These are phyloP conservation scores for Drosophila seguyi DNA, from an alignment of 1,140 invertebrate species.

Conservation along the genomic window DNA sequence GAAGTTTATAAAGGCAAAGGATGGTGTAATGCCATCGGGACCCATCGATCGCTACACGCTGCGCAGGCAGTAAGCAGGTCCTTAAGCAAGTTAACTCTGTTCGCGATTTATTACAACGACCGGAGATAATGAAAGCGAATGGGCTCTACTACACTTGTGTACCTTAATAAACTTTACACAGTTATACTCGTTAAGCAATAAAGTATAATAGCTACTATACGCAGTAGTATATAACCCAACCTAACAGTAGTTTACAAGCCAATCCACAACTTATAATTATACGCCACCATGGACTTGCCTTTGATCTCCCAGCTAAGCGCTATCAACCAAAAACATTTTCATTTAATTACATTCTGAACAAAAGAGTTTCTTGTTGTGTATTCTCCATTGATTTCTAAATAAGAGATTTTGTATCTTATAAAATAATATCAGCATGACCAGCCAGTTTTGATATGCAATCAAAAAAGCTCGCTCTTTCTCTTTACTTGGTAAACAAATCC, in stretches of 20 bases:
- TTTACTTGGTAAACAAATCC: background rate
- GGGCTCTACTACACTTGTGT: background rate
- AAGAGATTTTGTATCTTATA: too few relatives aligned
- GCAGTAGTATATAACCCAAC: background rate
- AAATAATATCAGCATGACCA: constrained; percentile 6
- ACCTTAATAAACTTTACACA: constrained; percentile 2
- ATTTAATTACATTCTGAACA: background rate
- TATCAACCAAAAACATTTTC: background rate
- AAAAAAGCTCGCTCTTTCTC: too few relatives aligned
- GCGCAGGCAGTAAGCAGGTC: constrained; percentile 35
- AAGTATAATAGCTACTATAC: background rate
- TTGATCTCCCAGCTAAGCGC: background rate
- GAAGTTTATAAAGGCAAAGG: constrained; percentile 59
- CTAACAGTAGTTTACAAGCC: background rate
- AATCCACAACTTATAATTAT: background rate
- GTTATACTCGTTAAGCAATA: background rate
- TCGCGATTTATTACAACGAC: background rate
- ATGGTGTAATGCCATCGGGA: constrained; percentile 65
- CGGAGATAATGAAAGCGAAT: background rate
- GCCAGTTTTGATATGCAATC: background rate
- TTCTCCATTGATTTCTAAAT: background rate
- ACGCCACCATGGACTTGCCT: background rate
- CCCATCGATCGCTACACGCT: constrained; percentile 67
- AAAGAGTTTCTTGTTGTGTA: background rate
- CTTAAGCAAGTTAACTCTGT: background rate